Conservation (phyloP, 2,113 vertebrate species). For the Montifringilla adamsi region DNA sequence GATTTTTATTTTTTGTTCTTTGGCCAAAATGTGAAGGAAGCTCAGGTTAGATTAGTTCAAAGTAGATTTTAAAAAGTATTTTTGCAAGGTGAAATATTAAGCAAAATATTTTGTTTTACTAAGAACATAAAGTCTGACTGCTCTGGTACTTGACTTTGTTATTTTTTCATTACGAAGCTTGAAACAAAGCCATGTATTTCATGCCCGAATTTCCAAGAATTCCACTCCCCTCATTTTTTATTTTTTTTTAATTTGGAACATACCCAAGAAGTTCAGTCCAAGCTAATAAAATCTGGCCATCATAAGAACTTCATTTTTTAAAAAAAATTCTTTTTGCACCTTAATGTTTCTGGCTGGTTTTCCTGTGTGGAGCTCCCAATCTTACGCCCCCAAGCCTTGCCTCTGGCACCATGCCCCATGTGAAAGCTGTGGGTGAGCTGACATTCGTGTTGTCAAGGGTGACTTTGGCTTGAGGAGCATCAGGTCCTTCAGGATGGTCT, state of each 20-base stretch:
- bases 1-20: not conserved
- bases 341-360: not conserved
- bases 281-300: conserved; percentile 9
- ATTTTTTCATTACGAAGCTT: conserved; percentile 34
- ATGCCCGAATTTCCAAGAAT: conserved; percentile 44
- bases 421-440: not conserved
- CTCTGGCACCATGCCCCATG: not conserved
- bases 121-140: not conserved
- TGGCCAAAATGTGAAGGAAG: not conserved
- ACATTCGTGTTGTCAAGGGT: not conserved
- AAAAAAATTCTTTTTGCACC: not conserved
- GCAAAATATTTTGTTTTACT: conserved; percentile 21
- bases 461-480: not conserved
- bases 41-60: not conserved
- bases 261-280: not conserved
- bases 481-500: not conserved
- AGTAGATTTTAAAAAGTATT: not conserved
- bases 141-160: conserved; percentile 6
- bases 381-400: not conserved
- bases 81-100: conserved; percentile 34
- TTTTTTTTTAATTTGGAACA: not conserved
- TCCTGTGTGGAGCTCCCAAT: not conserved
- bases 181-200: conserved; percentile 32
- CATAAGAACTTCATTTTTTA: not conserved
- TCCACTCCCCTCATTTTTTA: not conserved